Evolutionary conservation across 2,113 vertebrate species (phyloP).

Genomic region (Cottus gobio): DNA sequence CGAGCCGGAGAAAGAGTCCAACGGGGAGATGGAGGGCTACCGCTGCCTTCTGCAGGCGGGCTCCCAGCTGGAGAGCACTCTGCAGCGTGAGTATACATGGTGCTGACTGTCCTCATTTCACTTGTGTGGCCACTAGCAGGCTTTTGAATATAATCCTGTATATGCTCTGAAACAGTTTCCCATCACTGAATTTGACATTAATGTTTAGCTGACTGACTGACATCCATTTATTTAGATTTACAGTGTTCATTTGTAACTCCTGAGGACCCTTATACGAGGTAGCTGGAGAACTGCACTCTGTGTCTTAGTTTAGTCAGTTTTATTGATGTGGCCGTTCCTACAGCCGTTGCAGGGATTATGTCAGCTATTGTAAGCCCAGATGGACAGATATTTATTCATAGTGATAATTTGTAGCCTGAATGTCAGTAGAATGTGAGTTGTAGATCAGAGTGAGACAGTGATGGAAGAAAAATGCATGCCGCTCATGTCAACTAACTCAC

Average conservation of each 20-base stretch:
- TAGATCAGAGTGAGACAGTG: constrained; percentile 2
- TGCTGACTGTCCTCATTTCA: constrained; percentile 23
- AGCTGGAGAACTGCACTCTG: constrained; percentile 13
- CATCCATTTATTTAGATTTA: constrained; percentile 19
- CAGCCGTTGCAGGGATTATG: constrained; percentile 68
- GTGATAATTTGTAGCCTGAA: constrained; percentile 39
- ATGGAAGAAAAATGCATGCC: background rate
- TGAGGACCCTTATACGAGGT: constrained; percentile 4
- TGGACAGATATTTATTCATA: constrained; percentile 56
- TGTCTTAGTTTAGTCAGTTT: constrained; percentile 7
- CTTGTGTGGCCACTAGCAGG: constrained; percentile 10
- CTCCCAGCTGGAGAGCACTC: constrained; percentile 83
- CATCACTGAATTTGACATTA: background rate
- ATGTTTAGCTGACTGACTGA: background rate
- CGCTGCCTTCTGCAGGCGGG: constrained; percentile 86
- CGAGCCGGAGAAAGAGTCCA: constrained; percentile 67
- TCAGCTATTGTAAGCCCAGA: constrained; percentile 66
- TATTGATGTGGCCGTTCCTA: constrained; percentile 57
- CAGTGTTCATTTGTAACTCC: constrained; percentile 15
- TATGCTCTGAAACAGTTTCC: constrained; percentile 3
- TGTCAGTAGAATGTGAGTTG: constrained; percentile 1
- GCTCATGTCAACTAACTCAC: background rate
- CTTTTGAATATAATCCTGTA: constrained; percentile 15
- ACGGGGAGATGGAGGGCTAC: constrained; percentile 86
- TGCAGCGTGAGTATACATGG: constrained; percentile 84